Evolutionary conservation across 2,797 vertebrate genomes (phyloP), one percentile per base, ranked within the genome.

Genomic region (Odontamblyopus lacepedii): DNA sequence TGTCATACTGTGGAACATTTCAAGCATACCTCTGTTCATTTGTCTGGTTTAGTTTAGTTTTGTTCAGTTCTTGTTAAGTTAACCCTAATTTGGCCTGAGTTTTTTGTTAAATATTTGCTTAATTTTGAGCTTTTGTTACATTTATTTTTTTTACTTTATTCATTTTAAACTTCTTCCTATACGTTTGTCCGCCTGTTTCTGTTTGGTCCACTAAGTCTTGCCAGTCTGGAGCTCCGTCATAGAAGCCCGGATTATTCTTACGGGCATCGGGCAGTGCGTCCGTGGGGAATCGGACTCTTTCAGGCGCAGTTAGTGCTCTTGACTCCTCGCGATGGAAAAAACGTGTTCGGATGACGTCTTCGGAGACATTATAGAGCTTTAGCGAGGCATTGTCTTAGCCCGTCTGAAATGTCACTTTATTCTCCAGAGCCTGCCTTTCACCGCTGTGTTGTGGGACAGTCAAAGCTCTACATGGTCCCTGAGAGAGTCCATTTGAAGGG

Each of bases 321-420:
- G 92, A 94, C 92, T 94, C 92, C 88, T 91, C 88, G 71, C 80
- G 92, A 95, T 95, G 94, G 94, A 95, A 94, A 94, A 95, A 89
- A 89, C 89, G 88, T 95, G 94, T 95, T 94, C 92, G 92, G 89
- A 91, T 88, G 87, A 93, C 69, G 84, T 90, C 85, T 91, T 91
- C 87, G 87, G 85, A 92, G 92, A 93, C 93, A 92, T 93, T 94
- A 63, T 63, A 94, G 91, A 93, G 92, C 90, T 90, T 87, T 83
- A 85, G 85, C 85, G 86, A 79, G 79, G 85, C 87, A 89, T 93
- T 93, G 93, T 94, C 92, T 91, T 81, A 90, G 89, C 83, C 87
- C 82, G 89, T 91, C 88, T 89, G 91, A 93, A 94, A 94, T 94
- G 92, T 93, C 92, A 92, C 90, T 91, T 83, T 86, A 82, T 85